phyloP scores from a whole-genome alignment of 2,888 invertebrate species.

The Spilosoma lubricipeda region DNA sequence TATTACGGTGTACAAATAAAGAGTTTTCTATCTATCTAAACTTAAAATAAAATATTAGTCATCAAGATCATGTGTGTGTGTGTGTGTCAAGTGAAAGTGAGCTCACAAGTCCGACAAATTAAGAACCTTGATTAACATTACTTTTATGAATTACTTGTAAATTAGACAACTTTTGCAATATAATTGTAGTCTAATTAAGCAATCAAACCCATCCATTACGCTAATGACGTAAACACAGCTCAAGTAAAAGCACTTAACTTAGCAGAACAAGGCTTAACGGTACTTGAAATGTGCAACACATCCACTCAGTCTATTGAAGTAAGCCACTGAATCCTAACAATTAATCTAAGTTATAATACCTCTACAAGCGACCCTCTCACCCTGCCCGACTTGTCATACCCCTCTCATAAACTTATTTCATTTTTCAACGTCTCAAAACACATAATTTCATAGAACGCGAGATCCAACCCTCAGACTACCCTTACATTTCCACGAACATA shows the following conservation, averaged over 20 bases:
- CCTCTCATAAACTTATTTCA: slow-evolving; percentile 50
- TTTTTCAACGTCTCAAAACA: slow-evolving; percentile 56
- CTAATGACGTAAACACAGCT: background rate
- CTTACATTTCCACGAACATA: slow-evolving; percentile 66
- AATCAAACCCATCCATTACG: background rate
- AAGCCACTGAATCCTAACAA: background rate
- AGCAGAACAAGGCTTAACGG: background rate
- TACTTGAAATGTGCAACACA: slow-evolving; percentile 4
- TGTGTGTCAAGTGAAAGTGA: too few relatives aligned
- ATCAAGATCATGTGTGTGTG: too few relatives aligned
- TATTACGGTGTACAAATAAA: too few relatives aligned
- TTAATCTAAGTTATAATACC: background rate
- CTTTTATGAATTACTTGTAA: background rate
- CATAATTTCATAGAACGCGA: slow-evolving; percentile 57
- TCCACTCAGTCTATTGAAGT: background rate
- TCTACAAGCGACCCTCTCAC: background rate
- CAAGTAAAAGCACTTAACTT: background rate
- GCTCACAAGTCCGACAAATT: background rate
- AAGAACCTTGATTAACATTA: background rate
- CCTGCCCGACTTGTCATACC: slow-evolving; percentile 1
- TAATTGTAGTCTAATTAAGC: background rate
- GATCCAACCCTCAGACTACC: slow-evolving; percentile 54
- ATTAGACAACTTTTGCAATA: background rate
- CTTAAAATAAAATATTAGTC: too few relatives aligned
- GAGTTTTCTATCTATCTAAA: too few relatives aligned